phyloP scores from a whole-genome alignment of 2,797 vertebrate genomes.

The Geotrypetes seraphini region DNA sequence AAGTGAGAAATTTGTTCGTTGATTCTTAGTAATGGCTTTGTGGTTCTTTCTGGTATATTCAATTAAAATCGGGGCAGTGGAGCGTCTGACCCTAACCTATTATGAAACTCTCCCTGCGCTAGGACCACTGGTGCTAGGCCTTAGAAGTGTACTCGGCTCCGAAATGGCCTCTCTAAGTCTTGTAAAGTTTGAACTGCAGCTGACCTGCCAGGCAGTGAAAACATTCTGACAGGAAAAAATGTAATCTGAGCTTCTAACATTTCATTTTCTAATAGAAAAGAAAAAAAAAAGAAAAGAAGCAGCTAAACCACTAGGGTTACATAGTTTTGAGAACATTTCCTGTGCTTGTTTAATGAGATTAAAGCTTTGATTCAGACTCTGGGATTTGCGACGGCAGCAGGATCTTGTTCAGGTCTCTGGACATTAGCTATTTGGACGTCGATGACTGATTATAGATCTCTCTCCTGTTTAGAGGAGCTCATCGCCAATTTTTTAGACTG shows the following conservation, averaged over 20 bases:
- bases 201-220: slow-evolving; percentile 13
- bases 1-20: slow-evolving; percentile 14
- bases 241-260: slow-evolving; percentile 16
- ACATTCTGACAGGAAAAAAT: background rate
- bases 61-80: slow-evolving; percentile 15
- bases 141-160: slow-evolving; percentile 20
- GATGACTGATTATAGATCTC: no score
- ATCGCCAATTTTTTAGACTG: no score
- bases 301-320: background rate
- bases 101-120: slow-evolving; percentile 11
- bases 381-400: background rate
- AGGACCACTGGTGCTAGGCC: slow-evolving; percentile 17
- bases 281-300: background rate
- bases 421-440: no score
- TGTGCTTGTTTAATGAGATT: background rate
- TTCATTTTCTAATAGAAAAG: slow-evolving; percentile 10
- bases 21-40: background rate
- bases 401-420: no score
- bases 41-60: slow-evolving; percentile 9
- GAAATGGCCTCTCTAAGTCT: slow-evolving; percentile 26
- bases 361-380: slow-evolving; percentile 2
- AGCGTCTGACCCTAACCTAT: slow-evolving; percentile 17
- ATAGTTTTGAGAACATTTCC: slow-evolving; percentile 12
- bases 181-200: slow-evolving; percentile 25
- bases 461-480: no score